These are phyloP conservation scores for Calonectris borealis DNA, from an alignment of 2,113 vertebrate species.

Conservation along the genomic window DNA sequence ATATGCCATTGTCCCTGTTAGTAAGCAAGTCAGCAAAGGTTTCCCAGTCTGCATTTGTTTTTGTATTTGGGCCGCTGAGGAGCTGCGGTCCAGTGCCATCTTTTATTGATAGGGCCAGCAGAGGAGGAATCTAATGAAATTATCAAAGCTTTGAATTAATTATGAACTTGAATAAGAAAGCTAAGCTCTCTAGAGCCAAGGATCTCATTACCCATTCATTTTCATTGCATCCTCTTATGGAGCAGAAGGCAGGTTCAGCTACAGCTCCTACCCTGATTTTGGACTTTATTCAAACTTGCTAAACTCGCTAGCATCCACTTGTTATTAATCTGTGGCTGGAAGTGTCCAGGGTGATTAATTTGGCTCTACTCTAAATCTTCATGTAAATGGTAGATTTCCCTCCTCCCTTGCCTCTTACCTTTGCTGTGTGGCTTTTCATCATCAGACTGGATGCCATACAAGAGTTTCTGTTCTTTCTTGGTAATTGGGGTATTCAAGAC, in stretches of 20 bases:
- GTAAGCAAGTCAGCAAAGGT: slow-evolving; percentile 66
- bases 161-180: slow-evolving; percentile 96
- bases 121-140: slow-evolving; percentile 94
- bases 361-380: slow-evolving; percentile 32
- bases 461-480: slow-evolving; percentile 56
- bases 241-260: slow-evolving; percentile 83
- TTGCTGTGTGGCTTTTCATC: slow-evolving; percentile 21
- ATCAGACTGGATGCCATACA: slow-evolving; percentile 41
- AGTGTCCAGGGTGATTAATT: slow-evolving; percentile 72
- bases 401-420: not conserved
- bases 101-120: slow-evolving; percentile 94
- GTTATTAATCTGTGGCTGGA: slow-evolving; percentile 40
- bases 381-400: slow-evolving; percentile 11
- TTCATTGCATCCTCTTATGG: slow-evolving; percentile 86
- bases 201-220: slow-evolving; percentile 95
- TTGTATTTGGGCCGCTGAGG: slow-evolving; percentile 77
- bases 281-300: slow-evolving; percentile 87
- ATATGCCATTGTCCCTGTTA: slow-evolving; percentile 82
- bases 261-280: slow-evolving; percentile 79
- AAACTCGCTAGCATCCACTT: slow-evolving; percentile 48
- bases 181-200: slow-evolving; percentile 85
- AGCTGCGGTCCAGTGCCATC: slow-evolving; percentile 87
- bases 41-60: slow-evolving; percentile 65
- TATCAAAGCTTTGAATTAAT: slow-evolving; percentile 99
- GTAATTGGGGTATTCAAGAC: slow-evolving; percentile 53